Base-by-base conservation (phyloP, 2,113 vertebrate species). In the Proterorhinus semilunaris region DNA sequence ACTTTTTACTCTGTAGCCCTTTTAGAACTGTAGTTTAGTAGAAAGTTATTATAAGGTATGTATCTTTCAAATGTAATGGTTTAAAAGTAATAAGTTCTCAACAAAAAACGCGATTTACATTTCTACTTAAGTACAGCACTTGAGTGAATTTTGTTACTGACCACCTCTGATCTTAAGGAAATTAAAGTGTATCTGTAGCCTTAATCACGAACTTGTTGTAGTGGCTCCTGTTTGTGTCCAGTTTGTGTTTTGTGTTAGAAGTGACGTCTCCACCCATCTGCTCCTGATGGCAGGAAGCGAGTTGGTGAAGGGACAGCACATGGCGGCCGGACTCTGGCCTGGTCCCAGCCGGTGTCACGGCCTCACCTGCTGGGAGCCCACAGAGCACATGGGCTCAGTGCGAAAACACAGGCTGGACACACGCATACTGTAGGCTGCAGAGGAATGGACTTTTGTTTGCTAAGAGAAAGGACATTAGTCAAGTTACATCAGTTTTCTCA, bases 331-430 rank as follows among this genome's bases (percentile, higher is more conserved):
- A 80, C 85, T 66, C 86, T 92, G 91, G 91, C 91, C 86, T 68
- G 74, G 77, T 85, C 90, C 88, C 91, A 92, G 85, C 81, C 85
- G 86, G 86, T 87, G 89, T 91, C 91, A 92, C 89, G 83, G 88
- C 79, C 83, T 87, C 78, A 72, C 88, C 88, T 73, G 78, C 89
- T 89, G 90, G 71, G 88, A 88, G 78, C 79, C 77, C 62, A 81
- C 21, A 21, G 53, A 55, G 53, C 17, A 55, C 17, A 21, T 10
- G 80, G 77, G 80, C 83, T 77, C 71, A 78, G 48, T 63, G 66
- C 63, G 78, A 75, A 75, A 69, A 51, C 57, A 64, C 8, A 58
- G 65, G 69, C 61, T 71, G 62, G 17, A 50, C n/a, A 45, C 11
- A 48, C 42, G 44, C 42, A 45, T 58, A 21, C 36, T 36, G 27